Base-by-base conservation (phyloP, 1,140 invertebrate genomes). In the Drosophila leontia region DNA sequence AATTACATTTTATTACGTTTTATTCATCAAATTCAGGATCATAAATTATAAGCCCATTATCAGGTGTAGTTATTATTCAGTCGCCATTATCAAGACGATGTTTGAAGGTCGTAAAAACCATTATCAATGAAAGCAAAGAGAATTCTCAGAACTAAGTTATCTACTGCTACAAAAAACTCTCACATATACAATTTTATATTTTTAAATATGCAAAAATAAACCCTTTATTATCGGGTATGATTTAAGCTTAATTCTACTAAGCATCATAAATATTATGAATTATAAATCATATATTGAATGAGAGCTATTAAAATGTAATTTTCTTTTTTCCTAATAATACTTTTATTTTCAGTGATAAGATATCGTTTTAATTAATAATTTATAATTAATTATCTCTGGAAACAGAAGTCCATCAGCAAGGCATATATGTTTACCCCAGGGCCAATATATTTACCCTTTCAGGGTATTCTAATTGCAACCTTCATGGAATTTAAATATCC, bases 31-130 rank as follows among this genome's bases (percentile, higher is more conserved):
- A 29, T 8, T n/a, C 2, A 15, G 23, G 11, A 17, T 29, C 23
- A 17, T 42, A 58, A 29, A 42, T 17, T 42, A 50, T 32, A 17
- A 8, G 12, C 12, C 12, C 48, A 11, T 17, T 58, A 58, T 42
- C 19, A 41, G 17, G 7, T 13, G 13, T 57, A 19, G 13, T 39
- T 57, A 50, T 57, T 57, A 58, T 42, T 42, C 15, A 58, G 13
- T 12, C 11, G 7, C 23, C 5, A 5, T 29, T 58, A 42, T 59
- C 26, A 32, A 17, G 26, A 29, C 37, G 15, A 8, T 42, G 4
- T 32, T 6, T 41, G 15, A 29, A 57, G 13, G 37, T 29, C n/a
- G 39, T 44, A 32, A 59, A 44, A 44, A 32, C 7, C 23, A 19
- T n/a, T 45, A 44, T 32, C 26, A 45, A 32, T 29, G 12, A 58